Evolutionary conservation across 1,140 invertebrate species (phyloP).

Genomic region (Bradysia coprophila): DNA sequence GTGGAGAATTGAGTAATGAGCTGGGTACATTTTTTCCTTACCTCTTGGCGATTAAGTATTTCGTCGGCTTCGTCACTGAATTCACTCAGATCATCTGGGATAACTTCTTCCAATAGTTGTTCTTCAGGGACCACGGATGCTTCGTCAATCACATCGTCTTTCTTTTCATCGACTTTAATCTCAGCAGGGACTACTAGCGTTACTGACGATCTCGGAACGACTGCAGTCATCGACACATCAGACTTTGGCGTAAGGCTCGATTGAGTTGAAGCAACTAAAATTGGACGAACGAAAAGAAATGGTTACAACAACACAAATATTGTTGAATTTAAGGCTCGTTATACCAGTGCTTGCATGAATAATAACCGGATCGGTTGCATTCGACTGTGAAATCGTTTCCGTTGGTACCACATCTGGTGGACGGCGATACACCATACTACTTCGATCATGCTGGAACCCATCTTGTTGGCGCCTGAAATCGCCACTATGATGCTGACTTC

Average conservation of each 20-base stretch:
- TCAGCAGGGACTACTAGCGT: constrained; percentile 5
- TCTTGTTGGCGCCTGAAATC: background rate
- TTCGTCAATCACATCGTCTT: constrained; percentile 12
- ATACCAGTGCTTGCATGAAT: too few species aligned
- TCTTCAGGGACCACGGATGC: constrained; percentile 9
- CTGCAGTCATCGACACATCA: constrained; percentile 15
- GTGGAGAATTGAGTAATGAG: too few species aligned
- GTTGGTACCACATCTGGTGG: too few species aligned
- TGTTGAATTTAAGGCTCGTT: too few species aligned
- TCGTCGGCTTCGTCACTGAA: constrained; percentile 76
- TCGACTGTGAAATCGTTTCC: too few species aligned
- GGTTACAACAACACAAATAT: too few species aligned
- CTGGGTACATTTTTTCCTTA: too few species aligned
- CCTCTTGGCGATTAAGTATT: constrained; percentile 60
- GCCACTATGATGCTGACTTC: background rate
- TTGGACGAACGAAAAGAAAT: too few species aligned
- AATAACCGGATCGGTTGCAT: too few species aligned
- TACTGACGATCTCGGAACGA: too few species aligned
- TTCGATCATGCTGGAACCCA: too few species aligned
- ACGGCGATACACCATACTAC: background rate
- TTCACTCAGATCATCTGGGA: constrained; percentile 61
- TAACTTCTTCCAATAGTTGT: constrained; percentile 25
- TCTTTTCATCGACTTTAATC: constrained; percentile 1
- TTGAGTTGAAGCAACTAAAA: background rate
- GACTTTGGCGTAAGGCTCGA: constrained; percentile 10